Evolutionary conservation across 2,888 invertebrate genomes (phyloP), one percentile per base, ranked within the genome.

Genomic region (Diarsia brunnea): DNA sequence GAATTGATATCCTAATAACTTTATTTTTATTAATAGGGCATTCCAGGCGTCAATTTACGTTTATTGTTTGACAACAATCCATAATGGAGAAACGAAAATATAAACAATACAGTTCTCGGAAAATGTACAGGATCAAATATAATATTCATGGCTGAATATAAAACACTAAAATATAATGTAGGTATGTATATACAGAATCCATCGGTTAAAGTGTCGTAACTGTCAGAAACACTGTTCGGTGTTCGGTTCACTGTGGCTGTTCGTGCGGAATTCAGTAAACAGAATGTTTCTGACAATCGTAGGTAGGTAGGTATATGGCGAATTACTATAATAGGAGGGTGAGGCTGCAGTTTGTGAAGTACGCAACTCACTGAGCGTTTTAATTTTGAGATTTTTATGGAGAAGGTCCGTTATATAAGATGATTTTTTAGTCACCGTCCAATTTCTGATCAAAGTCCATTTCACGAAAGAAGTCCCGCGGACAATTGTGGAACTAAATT

Each of bases 221-320:
- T 47, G 67, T 70, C 83, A 55, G 19, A 78, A 78, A 71, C 78
- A 71, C 31, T 45, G n/a, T n/a, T n/a, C n/a, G n/a, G n/a, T n/a
- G n/a, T n/a, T n/a, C n/a, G n/a, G n/a, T n/a, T n/a, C n/a, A n/a
- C n/a, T n/a, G n/a, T n/a, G 82, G 21, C 38, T 66, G 69, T 71
- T 65, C 53, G 53, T 83, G 68, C 58, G 58, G 24, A 77, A 68
- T 71, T 71, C 64, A 77, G 70, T 68, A 53, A 65, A 60, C 3
- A 4, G 11, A 77, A 82, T 82, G 80, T 77, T 82, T 76, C 31
- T 49, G 78, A 69, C 68, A 55, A 55, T 43, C 2, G 66, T 63
- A 24, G 31, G 43, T 81, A 49, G 38, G 66, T 63, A 24, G 21
- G 31, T 81, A 49, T 61, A 66, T 55, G 5, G 14, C 4, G 43